Base-by-base conservation (phyloP, 1,140 invertebrate species). In the Ooceraea biroi region DNA sequence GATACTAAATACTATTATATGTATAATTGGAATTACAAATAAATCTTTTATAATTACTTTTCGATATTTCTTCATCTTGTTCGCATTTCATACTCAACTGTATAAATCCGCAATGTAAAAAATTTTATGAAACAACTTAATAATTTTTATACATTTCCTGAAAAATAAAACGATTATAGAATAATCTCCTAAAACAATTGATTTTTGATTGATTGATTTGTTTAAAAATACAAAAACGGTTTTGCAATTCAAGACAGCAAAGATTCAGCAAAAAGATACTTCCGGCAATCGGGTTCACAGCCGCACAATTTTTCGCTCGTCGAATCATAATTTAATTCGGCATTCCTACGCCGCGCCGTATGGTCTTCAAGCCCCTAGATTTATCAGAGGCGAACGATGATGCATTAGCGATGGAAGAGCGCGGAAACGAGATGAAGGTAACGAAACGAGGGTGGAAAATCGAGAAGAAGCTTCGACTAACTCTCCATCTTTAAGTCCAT, bases 381-480 rank as follows among this genome's bases (percentile, higher is more conserved):
- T 93, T 92, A 92, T 92, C 85, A 85, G 73, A 88, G 68, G 61
- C 61, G 85, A 91, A 90, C 83, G 88, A 76, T 88, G 84, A 92
- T 91, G 91, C 89, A 93, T 93, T 93, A 92, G 85, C 87, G 86
- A 90, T 90, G 86, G 89, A 88, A 90, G 89, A 90, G 88, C 69
- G 58, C 78, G 86, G 83, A 86, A 91, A 88, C 77, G 89, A 90
- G 85, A 90, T 74, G 88, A 89, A 52, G 83, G 83, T 89, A 90
- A 92, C 89, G 87, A 91, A 92, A 90, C 86, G 89, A 88, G 73
- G 60, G 61, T 74, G 74, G 80, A 85, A 91, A 90, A 90, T 89
- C 80, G 85, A 89, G 71, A 66, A 27, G 17, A 73, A 58, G 22
- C 58, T 19, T 68, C 60, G 60, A 71, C 72, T 82, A 80, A 80